Evolutionary conservation across 2,797 vertebrate species (phyloP).

Genomic region (Rhinichthys osculus): DNA sequence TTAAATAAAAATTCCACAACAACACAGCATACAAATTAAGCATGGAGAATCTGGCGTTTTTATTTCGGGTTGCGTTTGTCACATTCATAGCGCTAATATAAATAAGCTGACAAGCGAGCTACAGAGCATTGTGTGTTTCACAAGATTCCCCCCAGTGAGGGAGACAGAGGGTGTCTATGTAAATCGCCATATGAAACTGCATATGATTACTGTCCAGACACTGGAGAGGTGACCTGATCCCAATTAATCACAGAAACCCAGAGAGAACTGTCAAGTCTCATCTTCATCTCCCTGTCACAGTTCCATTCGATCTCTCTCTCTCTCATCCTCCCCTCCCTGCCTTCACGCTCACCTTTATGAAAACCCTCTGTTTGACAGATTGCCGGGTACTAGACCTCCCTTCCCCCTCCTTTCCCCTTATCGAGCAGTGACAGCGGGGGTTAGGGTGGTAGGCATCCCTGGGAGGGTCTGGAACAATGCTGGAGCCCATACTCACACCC

Average conservation of each 20-base stretch:
- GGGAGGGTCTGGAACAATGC: conserved; percentile 68
- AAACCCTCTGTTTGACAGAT: conserved; percentile 66
- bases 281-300: conserved; percentile 81
- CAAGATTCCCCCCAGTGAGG: conserved; percentile 61
- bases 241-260: conserved; percentile 95
- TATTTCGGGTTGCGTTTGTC: conserved; percentile 53
- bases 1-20: conserved; percentile 66
- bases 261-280: conserved; percentile 91
- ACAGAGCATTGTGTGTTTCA: conserved; percentile 61
- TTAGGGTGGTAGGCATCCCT: conserved; percentile 63
- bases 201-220: conserved; percentile 84
- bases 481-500: conserved; percentile 55
- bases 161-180: conserved; percentile 76
- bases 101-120: conserved; percentile 58
- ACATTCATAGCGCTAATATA: conserved; percentile 55
- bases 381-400: conserved; percentile 54
- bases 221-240: conserved; percentile 90
- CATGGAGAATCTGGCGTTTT: conserved; percentile 71
- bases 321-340: conserved; percentile 66
- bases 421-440: conserved; percentile 64
- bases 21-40: conserved; percentile 81
- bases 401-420: conserved; percentile 71
- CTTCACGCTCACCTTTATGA: conserved; percentile 61
- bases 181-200: conserved; percentile 87
- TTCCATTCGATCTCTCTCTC: conserved; percentile 71